Conservation (phyloP, 2,888 invertebrate genomes). For the Mechanitis mazaeus region DNA sequence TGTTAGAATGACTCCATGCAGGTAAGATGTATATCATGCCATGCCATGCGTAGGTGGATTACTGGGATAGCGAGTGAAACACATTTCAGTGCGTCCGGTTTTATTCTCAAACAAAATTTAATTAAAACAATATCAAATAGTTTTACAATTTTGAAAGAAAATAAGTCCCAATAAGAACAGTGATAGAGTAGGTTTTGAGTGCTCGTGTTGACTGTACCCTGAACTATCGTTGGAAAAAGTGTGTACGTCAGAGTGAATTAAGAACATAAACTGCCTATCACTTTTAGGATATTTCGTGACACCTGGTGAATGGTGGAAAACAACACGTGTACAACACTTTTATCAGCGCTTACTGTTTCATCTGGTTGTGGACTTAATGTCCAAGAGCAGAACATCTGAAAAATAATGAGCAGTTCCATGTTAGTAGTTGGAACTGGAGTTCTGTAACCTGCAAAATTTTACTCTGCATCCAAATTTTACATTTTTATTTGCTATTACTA, state of each 20-base stretch:
- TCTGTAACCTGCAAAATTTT: no score
- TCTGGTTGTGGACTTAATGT: constrained; percentile 72
- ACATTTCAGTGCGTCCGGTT: constrained; percentile 72
- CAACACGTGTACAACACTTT: constrained; percentile 71
- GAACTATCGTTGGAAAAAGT: constrained; percentile 36
- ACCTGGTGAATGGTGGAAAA: constrained; percentile 67
- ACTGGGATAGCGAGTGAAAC: constrained; percentile 71
- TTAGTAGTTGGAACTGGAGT: constrained; percentile 63
- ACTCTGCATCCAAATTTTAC: background rate
- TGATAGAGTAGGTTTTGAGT: constrained; percentile 55
- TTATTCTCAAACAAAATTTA: constrained; percentile 64
- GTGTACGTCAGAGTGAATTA: constrained; percentile 47
- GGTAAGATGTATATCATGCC: constrained; percentile 64
- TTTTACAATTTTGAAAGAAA: constrained; percentile 57
- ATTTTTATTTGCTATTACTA: background rate
- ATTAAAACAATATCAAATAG: constrained; percentile 51
- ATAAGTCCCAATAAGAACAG: constrained; percentile 49
- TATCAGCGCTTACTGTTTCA: constrained; percentile 74
- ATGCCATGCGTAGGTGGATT: constrained; percentile 67
- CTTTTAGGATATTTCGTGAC: constrained; percentile 49
- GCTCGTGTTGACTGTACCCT: constrained; percentile 42
- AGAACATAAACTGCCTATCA: constrained; percentile 38
- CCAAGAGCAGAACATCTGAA: constrained; percentile 76
- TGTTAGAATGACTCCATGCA: constrained; percentile 47
- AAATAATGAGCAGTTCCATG: constrained; percentile 68